Evolutionary conservation across 35 echinoderm and acorn worm genomes (phyloP).

Genomic region (Apostichopus parvimensis): DNA sequence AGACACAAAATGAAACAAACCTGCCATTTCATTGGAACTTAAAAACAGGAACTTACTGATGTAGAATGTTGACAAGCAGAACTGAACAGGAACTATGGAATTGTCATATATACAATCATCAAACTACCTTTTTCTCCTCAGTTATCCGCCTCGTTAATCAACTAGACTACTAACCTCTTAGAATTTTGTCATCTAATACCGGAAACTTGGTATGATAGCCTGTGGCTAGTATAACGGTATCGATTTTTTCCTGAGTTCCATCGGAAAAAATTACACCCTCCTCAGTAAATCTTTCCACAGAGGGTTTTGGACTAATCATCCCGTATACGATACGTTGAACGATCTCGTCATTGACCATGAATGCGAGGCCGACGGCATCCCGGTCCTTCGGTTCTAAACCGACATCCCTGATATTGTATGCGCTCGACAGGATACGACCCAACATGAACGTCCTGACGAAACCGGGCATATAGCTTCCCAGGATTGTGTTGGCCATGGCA

Average conservation of each 20-base stretch:
- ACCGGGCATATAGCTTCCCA: neutral
- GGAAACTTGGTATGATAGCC: neutral
- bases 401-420: neutral
- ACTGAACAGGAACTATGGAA: too few species aligned
- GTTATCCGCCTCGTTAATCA: too few species aligned
- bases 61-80: too few species aligned
- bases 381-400: neutral
- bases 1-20: too few species aligned
- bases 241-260: neutral
- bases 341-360: constrained; percentile 22
- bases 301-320: neutral
- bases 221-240: neutral
- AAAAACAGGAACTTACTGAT: too few species aligned
- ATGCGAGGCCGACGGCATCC: too few species aligned
- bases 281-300: neutral
- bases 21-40: too few species aligned
- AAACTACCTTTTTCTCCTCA: too few species aligned
- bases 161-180: neutral
- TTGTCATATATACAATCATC: too few species aligned
- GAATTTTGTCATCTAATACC: neutral
- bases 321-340: neutral
- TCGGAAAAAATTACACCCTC: neutral
- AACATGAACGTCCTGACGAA: neutral
- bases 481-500: neutral
- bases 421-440: neutral